Base-by-base conservation (phyloP, 2,888 invertebrate species). In the Cataglyphis altisquamis region DNA sequence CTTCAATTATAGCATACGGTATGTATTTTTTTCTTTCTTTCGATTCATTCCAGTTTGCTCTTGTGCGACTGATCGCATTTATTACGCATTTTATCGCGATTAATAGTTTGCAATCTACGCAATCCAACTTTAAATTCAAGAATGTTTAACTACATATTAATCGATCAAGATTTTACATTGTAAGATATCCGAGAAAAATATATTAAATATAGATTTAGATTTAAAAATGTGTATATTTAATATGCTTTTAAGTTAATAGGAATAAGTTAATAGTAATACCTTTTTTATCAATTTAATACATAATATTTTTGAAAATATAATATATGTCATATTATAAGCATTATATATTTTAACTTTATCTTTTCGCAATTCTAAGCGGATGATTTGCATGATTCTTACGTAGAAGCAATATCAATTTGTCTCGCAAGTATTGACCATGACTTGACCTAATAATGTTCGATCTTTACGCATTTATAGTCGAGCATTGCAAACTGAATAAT, bases 401-500 rank as follows among this genome's bases (percentile, higher is more conserved):
- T 52, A 15, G 21, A 18, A 25, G 18, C 5, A 0, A 64, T 15
- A 64, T 25, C 18, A 68, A n/a, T 68, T 67, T 55, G 68, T 41
- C 68, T 48, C 10, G 36, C 36, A 64, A 75, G 52, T 36, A 75
- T 52, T 75, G 64, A 64, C 39, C 45, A 10, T 36, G 32, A 45
- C 18, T 63, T 21, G 52, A 41, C 29, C 0, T 52, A 45, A 8
- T 25, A 15, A 21, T 55, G 25, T 6, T 55, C 15, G 9, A n/a
- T 64, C 75, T 68, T 67, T n/a, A 3, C 15, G 21, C 39, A 67
- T 78, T 66, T 52, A 66, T 66, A 66, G 52, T 18, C 25, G n/a
- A 1, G 25, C 68, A 68, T 78, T 70, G 32, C 12, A 68, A 78
- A 57, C 36, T 39, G 12, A 21, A 78, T 78, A 78, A 78, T 57